Evolutionary conservation across 2,888 invertebrate genomes (phyloP).

Genomic region (Tribolium freemani): DNA sequence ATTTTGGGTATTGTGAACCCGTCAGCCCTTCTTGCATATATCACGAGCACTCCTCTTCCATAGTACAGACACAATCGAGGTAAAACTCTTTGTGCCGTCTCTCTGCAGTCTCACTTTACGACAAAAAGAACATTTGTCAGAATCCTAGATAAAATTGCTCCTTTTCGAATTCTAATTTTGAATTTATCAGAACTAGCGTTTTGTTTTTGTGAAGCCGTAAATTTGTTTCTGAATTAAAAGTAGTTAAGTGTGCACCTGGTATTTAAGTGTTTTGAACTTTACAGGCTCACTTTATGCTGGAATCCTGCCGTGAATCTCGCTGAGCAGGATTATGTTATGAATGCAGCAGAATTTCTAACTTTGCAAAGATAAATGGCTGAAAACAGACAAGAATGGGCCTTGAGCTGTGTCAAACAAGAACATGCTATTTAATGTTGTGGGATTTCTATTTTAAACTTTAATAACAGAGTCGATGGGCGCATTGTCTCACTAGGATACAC

Average conservation of each 20-base stretch:
- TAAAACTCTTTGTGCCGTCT: conserved; percentile 55
- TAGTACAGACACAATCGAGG: conserved; percentile 56
- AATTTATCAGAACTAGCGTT: conserved; percentile 12
- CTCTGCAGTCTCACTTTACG: conserved; percentile 48
- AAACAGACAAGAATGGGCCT: conserved; percentile 53
- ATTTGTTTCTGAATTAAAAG: conserved; percentile 38
- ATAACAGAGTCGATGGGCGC: conserved; percentile 45
- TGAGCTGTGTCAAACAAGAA: conserved; percentile 50
- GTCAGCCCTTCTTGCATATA: conserved; percentile 56
- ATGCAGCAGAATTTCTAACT: conserved; percentile 53
- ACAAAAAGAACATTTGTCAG: conserved; percentile 56
- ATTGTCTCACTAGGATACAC: conserved; percentile 43
- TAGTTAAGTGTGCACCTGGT: conserved; percentile 35
- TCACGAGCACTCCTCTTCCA: conserved; percentile 53
- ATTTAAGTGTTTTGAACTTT: conserved; percentile 45
- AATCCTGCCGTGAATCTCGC: conserved; percentile 50
- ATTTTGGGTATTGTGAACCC: conserved; percentile 46
- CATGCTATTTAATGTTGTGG: conserved; percentile 49
- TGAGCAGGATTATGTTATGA: conserved; percentile 52
- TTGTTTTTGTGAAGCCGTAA: not conserved
- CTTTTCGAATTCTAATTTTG: conserved; percentile 25
- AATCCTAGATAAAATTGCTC: conserved; percentile 51
- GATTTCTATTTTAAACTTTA: conserved; percentile 49
- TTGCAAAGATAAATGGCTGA: conserved; percentile 51
- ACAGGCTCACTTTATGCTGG: conserved; percentile 43